Conservation (phyloP, 2,888 invertebrate genomes). For the Chirona hameri region DNA sequence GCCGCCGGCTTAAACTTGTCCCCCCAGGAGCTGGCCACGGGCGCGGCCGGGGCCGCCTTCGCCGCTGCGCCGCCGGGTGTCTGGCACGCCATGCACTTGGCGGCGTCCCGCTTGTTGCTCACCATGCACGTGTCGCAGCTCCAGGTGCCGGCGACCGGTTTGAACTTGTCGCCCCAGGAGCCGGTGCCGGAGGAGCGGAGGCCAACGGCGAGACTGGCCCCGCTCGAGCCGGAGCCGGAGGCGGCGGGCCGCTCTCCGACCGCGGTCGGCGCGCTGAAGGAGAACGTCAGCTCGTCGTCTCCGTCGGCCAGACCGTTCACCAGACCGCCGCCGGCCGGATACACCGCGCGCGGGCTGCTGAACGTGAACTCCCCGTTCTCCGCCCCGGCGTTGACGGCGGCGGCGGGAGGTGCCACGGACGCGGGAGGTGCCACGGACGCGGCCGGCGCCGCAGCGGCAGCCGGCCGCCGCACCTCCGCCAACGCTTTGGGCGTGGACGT, state of each 20-base stretch:
- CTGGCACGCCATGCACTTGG: constrained; percentile 43
- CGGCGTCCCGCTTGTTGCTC: constrained; percentile 37
- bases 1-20: constrained; percentile 44
- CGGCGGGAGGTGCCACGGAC: no score
- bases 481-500: background rate
- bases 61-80: constrained; percentile 41
- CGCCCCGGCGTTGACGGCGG: no score
- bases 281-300: background rate
- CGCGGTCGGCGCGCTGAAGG: constrained; percentile 8
- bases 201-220: no score
- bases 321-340: background rate
- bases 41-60: background rate
- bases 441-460: background rate
- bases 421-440: background rate
- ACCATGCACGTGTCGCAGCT: constrained; percentile 42
- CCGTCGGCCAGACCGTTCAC: background rate
- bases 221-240: background rate
- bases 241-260: background rate
- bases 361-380: background rate
- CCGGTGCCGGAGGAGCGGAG: background rate
- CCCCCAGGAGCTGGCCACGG: constrained; percentile 39
- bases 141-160: constrained; percentile 39
- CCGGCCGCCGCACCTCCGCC: background rate
- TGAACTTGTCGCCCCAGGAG: background rate
- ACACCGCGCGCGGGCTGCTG: background rate